Evolutionary conservation across 1,140 invertebrate genomes (phyloP).

Genomic region (Megalopta genalis): DNA sequence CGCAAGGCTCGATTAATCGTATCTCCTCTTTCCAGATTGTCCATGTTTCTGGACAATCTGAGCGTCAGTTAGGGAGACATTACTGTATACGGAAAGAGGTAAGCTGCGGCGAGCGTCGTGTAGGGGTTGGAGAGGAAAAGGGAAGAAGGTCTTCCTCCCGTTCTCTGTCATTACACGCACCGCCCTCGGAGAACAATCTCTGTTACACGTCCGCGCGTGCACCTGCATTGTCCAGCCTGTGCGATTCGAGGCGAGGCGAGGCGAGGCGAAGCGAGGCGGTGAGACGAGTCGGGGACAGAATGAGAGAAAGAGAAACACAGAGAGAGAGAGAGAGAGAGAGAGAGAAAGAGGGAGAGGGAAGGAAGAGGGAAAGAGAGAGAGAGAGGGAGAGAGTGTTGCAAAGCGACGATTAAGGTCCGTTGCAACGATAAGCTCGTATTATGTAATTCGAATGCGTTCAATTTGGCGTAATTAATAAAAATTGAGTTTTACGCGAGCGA

Average conservation of each 20-base stretch:
- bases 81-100: background rate
- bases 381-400: background rate
- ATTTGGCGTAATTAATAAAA: constrained; percentile 62
- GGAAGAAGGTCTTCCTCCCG: background rate
- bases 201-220: constrained; percentile 26
- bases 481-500: constrained; percentile 50
- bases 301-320: background rate
- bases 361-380: constrained; percentile 7
- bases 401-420: constrained; percentile 25
- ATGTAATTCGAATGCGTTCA: constrained; percentile 51
- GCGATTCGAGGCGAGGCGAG: background rate
- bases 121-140: background rate
- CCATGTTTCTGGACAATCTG: too few species aligned
- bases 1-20: too few species aligned
- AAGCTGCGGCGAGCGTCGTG: background rate
- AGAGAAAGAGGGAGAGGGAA: constrained; percentile 5
- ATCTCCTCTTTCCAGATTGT: too few species aligned
- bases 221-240: constrained; percentile 17
- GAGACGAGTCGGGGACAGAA: background rate
- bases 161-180: constrained; percentile 24
- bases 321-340: constrained; percentile 10
- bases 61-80: too few species aligned
- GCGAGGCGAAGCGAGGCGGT: background rate
- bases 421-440: constrained; percentile 49
- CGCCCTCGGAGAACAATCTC: constrained; percentile 26